phyloP scores from a whole-genome alignment of 2,888 invertebrate genomes.

The Polia nebulosa region DNA sequence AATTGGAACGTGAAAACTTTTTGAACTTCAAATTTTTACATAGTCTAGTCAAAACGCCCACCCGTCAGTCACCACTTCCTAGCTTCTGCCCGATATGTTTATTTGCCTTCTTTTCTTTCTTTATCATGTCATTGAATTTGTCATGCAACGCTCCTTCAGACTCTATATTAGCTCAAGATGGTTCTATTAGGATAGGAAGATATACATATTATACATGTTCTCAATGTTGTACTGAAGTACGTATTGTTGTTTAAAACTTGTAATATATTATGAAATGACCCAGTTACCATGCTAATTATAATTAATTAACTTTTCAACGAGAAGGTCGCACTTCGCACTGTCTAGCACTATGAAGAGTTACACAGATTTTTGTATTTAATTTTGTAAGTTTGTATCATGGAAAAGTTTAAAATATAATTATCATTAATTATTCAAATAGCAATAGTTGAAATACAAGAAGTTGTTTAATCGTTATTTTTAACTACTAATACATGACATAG shows the following conservation, averaged over 20 bases:
- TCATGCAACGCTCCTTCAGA: not conserved
- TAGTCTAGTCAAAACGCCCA: too few species aligned
- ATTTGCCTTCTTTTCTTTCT: too few species aligned
- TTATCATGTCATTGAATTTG: not conserved
- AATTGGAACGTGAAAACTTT: too few species aligned
- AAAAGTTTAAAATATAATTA: slow-evolving; percentile 6
- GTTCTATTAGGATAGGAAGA: too few species aligned
- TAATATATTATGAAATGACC: slow-evolving; percentile 65
- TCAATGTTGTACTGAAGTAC: slow-evolving; percentile 49
- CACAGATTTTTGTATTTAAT: slow-evolving; percentile 25
- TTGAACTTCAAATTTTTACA: too few species aligned
- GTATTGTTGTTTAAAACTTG: slow-evolving; percentile 52
- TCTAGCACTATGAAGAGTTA: slow-evolving; percentile 48
- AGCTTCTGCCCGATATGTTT: too few species aligned
- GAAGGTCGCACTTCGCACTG: slow-evolving; percentile 57
- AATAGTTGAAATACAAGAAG: too few species aligned
- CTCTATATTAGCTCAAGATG: not conserved
- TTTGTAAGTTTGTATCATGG: not conserved
- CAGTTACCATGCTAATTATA: slow-evolving; percentile 63
- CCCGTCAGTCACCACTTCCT: too few species aligned
- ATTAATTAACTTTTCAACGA: slow-evolving; percentile 56
- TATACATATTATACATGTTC: slow-evolving; percentile 17
- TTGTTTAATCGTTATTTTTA: too few species aligned
- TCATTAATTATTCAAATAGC: not conserved
- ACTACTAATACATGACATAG: too few species aligned